Base-by-base conservation (phyloP, 1,140 invertebrate genomes). In the Apis laboriosa region DNA sequence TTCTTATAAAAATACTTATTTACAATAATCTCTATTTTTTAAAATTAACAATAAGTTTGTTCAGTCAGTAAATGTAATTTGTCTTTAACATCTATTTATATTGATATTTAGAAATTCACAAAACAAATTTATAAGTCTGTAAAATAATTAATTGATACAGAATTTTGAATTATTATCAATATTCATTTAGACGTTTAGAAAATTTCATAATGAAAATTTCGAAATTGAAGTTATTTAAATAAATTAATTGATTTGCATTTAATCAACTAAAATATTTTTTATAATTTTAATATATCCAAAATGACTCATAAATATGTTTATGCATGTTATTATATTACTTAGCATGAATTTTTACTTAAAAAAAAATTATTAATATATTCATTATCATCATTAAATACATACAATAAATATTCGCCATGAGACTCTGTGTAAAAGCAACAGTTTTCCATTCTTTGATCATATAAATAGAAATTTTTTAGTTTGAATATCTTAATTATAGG, bases 1-100 rank as follows among this genome's bases (percentile, higher is more conserved):
- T 43, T 43, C 34, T 43, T 43, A 43, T 43, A 43, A 64, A 81
- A 53, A 49, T 53, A 76, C 63, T 17, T 81, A 76, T 81, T 81
- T 67, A 67, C 63, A 67, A 12, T 12, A 21, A 34, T 24, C 24
- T 24, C 7, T 9, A n/a, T 28, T 4, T 9, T 63, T 43, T 72
- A 71, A 72, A 34, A 49, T n/a, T 75, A 71, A 63, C n/a, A 49
- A 17, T 75, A 64, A 55, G 9, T 67, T 17, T 75, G 8, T 81
- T 81, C 72, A 61, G 58, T 73, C 68, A 24, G 66, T n/a, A 24
- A 8, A 7, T 28, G 9, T 53, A 15, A 34, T 53, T 53, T 55
- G 8, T 66, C 3, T 17, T 66, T 9, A 17, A 11, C 0, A 17
- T 51, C 17, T 17, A 34, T 19, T n/a, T 51, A n/a, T 53, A 53